phyloP scores from a whole-genome alignment of 2,113 vertebrate species.

The Pitta sordida region DNA sequence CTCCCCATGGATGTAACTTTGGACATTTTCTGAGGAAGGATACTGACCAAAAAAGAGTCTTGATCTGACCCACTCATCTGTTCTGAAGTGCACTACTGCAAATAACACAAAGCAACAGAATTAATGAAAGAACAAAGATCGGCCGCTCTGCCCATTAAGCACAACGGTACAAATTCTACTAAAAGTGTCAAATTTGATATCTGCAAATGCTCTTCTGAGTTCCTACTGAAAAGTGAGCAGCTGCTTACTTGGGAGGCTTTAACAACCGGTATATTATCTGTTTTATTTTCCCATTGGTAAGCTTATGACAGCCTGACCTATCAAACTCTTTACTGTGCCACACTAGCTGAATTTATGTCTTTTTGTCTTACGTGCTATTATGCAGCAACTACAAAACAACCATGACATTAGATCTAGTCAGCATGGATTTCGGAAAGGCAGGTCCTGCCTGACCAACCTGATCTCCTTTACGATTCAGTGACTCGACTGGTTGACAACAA shows the following conservation, averaged over 20 bases:
- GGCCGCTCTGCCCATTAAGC: neutral
- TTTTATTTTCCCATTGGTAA: slow-evolving; percentile 35
- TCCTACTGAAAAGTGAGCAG: neutral
- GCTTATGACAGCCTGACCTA: neutral
- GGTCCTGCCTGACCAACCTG: too few species aligned
- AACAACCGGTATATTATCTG: neutral
- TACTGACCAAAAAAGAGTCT: neutral
- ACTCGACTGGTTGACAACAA: too few species aligned
- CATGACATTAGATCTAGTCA: too few species aligned
- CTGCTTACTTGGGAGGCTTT: neutral
- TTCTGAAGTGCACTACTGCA: rapidly evolving
- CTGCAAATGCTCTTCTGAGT: neutral
- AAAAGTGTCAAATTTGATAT: slow-evolving; percentile 40
- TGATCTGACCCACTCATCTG: neutral
- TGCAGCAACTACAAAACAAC: too few species aligned
- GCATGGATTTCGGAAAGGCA: too few species aligned
- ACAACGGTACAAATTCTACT: neutral
- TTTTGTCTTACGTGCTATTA: neutral
- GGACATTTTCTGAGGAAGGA: neutral
- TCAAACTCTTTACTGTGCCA: neutral
- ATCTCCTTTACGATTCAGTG: too few species aligned
- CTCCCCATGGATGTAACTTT: neutral
- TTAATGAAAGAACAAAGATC: slow-evolving; percentile 2
- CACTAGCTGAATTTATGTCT: neutral
- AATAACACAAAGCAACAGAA: neutral